Evolutionary conservation across 2,113 vertebrate species (phyloP), one percentile per base, ranked within the genome.

Genomic region (Dipodomys stephensi): DNA sequence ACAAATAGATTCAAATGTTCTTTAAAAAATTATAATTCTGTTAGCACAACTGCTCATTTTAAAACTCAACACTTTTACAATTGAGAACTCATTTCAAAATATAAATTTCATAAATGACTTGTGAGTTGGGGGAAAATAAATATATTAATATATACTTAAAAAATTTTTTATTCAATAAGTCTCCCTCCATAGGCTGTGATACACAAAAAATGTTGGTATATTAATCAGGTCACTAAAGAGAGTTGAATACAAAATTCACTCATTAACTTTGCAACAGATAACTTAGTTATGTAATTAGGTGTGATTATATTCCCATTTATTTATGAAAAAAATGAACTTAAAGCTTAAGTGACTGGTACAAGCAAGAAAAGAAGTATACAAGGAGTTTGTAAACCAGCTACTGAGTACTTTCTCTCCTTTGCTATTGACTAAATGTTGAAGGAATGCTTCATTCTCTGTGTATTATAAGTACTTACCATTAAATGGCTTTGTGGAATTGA

Each of bases 291-390:
- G 83, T 92, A 97, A 97, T 97, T 97, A 96, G 76, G 96, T 88
- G 88, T 95, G 96, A 97, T 97, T 97, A 96, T 96, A 96, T 93
- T 94, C 90, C 39, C 96, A 97, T 96, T 96, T 97, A 93, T 96
- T 96, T 96, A 94, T 96, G 96, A 96, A 90, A 95, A 53, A 78
- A 96, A 85, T 93, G 92, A 97, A 96, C 86, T 86, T 90, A 88
- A 46, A 93, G 84, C 91, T 95, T 57, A 93, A 97, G 84, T 79
- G 94, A 96, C 85, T 96, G 78, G 72, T 93, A 57, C 67, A 96
- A 94, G 57, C 44, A 67, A 81, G 92, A 96, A 88, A 57, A 73
- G 85, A 89, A 96, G 74, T 93, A 46, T 85, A 68, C 94, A 97
- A 96, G 92, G 67, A 94, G 76, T n/a, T 84, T 95, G 80, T 96